Base-by-base conservation (phyloP, 2,797 vertebrate species). In the Chelidonichthys spinosus region DNA sequence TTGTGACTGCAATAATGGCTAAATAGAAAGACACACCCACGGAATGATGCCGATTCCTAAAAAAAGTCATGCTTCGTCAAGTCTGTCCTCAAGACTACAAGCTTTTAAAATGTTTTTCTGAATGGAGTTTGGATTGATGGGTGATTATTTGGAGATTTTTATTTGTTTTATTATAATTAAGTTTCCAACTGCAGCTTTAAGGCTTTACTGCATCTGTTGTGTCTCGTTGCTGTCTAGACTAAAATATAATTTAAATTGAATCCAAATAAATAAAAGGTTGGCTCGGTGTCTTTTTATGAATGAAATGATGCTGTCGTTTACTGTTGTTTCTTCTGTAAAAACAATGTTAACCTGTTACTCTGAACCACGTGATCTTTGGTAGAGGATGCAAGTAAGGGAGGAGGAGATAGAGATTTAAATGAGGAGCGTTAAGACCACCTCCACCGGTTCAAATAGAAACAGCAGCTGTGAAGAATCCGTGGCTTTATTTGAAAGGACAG, bases 401-500 rank as follows among this genome's bases (percentile, higher is more conserved):
- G n/a, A 67, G 37, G 36, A 72, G 10, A 15, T 1, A 37, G 35
- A 46, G n/a, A 67, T 55, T 60, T 6, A 63, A 46, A 71, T 17
- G 8, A 43, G 35, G 49, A 11, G 9, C 14, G 25, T 55, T 7
- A 42, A 61, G 39, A 36, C 49, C 59, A 63, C 52, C 18, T 25
- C 32, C 18, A 17, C 54, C 7, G 0, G 42, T 11, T 58, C 64
- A 11, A 11, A 47, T 69, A 58, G 42, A 56, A 52, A 68, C 66
- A 56, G 78, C 40, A 68, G 3, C 44, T 63, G 69, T 71, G 74
- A 69, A 47, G 61, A 55, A 52, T 63, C 63, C 40, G 47, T 66
- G 72, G 53, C 72, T 32, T 73, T 53, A 54, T 81, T 64, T 77
- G 72, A 87, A 81, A 76, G 63, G 52, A 69, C 42, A 44, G 65